phyloP scores from a whole-genome alignment of 2,797 vertebrate species.

The Lophura swinhoii region DNA sequence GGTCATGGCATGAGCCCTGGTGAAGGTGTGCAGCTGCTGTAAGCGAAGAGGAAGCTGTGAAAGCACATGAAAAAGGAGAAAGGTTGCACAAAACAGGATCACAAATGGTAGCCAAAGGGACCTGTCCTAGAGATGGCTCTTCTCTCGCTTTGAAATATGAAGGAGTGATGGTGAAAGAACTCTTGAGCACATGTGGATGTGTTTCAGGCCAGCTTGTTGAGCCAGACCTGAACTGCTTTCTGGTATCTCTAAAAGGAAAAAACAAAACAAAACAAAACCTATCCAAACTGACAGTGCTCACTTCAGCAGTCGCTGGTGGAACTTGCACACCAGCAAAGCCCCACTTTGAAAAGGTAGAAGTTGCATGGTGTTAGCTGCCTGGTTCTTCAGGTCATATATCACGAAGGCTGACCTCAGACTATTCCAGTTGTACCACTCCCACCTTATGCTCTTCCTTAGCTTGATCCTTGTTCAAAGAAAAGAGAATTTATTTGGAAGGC shows the following conservation, averaged over 20 bases:
- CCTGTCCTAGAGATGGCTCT: background rate
- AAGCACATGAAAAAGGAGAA: background rate
- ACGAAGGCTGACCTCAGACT: background rate
- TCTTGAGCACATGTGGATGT: background rate
- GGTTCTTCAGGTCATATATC: background rate
- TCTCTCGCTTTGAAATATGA: background rate
- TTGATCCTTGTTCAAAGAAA: slow-evolving; percentile 6
- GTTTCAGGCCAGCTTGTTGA: background rate
- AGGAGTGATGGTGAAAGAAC: background rate
- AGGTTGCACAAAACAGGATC: background rate
- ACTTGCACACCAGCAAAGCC: background rate
- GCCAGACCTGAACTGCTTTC: background rate
- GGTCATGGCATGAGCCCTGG: accelerated
- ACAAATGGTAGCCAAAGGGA: background rate
- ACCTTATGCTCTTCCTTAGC: background rate
- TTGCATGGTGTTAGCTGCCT: background rate
- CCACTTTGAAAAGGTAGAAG: background rate
- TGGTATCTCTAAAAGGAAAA: background rate
- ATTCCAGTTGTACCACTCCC: background rate
- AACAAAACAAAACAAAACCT: no score
- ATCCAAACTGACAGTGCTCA: background rate
- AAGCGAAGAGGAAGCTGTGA: background rate
- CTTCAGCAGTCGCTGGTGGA: background rate
- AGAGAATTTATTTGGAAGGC: background rate
- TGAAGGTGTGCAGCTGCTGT: background rate